phyloP scores from a whole-genome alignment of 2,888 invertebrate genomes.

The Piscicola geometra region DNA sequence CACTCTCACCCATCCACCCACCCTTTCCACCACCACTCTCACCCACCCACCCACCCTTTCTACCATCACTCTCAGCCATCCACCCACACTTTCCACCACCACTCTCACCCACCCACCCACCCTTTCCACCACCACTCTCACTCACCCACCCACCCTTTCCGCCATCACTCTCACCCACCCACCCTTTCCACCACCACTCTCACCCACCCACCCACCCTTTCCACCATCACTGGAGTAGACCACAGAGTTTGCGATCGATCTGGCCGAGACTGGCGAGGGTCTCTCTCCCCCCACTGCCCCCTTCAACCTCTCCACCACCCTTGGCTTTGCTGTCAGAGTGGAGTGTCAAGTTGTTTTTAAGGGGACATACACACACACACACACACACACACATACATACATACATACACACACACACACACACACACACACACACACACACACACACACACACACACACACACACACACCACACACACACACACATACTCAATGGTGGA shows the following conservation, averaged over 20 bases:
- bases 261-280: conserved; percentile 42
- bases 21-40: no score
- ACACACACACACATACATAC: background rate
- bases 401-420: background rate
- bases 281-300: conserved; percentile 13
- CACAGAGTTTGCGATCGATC: conserved; percentile 37
- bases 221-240: conserved; percentile 34
- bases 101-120: no score
- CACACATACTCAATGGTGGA: background rate
- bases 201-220: conserved; percentile 28
- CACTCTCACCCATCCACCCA: no score
- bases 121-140: no score
- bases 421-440: background rate
- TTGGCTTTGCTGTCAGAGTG: conserved; percentile 7
- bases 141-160: no score
- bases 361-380: background rate
- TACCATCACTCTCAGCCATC: no score
- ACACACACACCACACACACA: no score
- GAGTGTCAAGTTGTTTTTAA: background rate
- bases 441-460: background rate
- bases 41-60: no score
- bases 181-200: no score
- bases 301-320: background rate
- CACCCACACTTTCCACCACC: no score
- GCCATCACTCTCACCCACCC: no score